Base-by-base conservation (phyloP, 1,140 invertebrate species). In the Eumeta japonica region DNA sequence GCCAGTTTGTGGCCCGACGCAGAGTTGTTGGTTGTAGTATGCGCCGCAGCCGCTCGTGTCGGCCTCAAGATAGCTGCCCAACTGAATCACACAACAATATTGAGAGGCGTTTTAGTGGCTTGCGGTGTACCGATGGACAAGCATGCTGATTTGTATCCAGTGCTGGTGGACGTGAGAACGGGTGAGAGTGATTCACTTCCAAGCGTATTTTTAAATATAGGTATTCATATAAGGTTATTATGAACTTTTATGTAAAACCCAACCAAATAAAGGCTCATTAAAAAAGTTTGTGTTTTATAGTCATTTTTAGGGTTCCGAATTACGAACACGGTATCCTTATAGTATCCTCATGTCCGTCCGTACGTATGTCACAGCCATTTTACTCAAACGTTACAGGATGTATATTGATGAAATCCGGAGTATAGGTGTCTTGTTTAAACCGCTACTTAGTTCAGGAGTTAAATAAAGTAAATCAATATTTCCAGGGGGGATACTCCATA, bases 21-120 rank as follows among this genome's bases (percentile, higher is more conserved):
- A 2, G 93, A 97, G 62, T 60, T 95, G 1, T 68, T 73, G n/a
- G 52, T 62, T 7, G 61, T 62, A 3, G 63, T 62, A 0, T 52
- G 47, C 24, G 35, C 57, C 13, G 64, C 62, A 10, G 58, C 56
- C 0, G 20, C 45, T 1, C 55, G 49, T 9, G 39, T 48, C 30
- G 81, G 83, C 24, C 79, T 83, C 28, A 86, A 85, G 63, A 86
- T 89, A 37, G 76, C 81, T 10, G 81, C 96, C 39, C 80, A 85
- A 32, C 59, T 97, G 11, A 95, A 94, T 63, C 94, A 97, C 58
- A 86, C 86, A 0, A 83, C 80, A 9, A 58, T 97, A 5, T 53
- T 97, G 11, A 79, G 84, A 50, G 86, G 87, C 0, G 79, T 96
- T 28, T 75, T 98, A 1, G 59, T 89, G 37, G 84, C 90, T 47